These are phyloP conservation scores for Xestia rhomboidea DNA, from an alignment of 2,888 invertebrate genomes.

Conservation along the genomic window DNA sequence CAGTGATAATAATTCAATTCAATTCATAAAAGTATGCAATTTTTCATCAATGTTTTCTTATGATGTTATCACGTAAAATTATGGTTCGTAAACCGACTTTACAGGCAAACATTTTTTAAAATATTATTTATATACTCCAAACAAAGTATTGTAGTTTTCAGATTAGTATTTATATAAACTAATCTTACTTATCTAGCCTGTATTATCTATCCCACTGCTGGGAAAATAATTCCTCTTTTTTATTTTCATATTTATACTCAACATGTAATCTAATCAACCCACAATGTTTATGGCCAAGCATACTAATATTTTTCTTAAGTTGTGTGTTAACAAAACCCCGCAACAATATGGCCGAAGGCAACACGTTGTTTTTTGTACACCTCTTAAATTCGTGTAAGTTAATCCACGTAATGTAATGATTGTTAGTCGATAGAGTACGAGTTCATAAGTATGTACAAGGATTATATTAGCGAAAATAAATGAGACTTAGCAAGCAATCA, in stretches of 20 bases:
- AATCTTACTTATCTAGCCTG: neutral
- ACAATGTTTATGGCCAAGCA: too few relatives aligned
- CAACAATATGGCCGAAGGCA: neutral
- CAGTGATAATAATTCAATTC: too few relatives aligned
- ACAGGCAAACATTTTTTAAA: too few relatives aligned
- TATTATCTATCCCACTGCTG: too few relatives aligned
- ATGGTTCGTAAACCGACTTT: too few relatives aligned
- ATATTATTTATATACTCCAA: neutral
- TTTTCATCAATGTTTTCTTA: too few relatives aligned
- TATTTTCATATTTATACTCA: neutral
- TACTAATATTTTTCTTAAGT: neutral
- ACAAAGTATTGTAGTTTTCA: neutral
- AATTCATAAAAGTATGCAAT: too few relatives aligned
- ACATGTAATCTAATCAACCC: neutral
- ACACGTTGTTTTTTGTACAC: neutral
- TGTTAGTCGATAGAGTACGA: neutral
- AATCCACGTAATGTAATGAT: neutral
- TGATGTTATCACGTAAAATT: too few relatives aligned
- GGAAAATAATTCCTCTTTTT: neutral
- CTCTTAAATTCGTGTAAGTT: neutral
- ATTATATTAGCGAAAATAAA: slow-evolving; percentile 15
- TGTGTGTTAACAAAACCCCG: neutral
- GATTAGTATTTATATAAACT: neutral
- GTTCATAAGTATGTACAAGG: neutral
- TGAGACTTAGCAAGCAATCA: slow-evolving; percentile 9